Conservation (phyloP, 92 coral and sea anemone genomes). For the Epizoanthus illoricatus region DNA sequence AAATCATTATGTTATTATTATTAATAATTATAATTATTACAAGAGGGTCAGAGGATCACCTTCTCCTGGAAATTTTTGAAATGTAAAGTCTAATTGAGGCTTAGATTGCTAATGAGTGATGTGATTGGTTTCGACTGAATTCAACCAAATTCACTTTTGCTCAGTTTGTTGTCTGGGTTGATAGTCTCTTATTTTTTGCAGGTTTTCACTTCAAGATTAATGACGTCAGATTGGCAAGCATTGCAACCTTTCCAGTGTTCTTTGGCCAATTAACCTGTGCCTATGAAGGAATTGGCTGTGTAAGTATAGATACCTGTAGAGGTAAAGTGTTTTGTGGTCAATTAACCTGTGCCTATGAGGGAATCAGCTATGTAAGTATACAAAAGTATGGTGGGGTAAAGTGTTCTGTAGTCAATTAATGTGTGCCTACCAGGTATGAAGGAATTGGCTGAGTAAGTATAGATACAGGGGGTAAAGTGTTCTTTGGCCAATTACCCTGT, state of each 20-base stretch:
- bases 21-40: no score
- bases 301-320: no score
- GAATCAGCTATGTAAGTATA: slow-evolving; percentile 90
- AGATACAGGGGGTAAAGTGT: no score
- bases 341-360: slow-evolving; percentile 92
- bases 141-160: background rate
- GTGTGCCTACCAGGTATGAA: slow-evolving; percentile 94
- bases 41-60: no score
- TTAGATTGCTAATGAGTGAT: no score
- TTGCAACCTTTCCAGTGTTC: slow-evolving; percentile 89
- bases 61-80: no score
- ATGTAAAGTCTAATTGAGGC: no score
- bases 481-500: slow-evolving; percentile 94
- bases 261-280: slow-evolving; percentile 97
- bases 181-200: slow-evolving; percentile 20
- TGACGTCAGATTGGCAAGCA: slow-evolving; percentile 57
- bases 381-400: no score
- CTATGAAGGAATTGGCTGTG: slow-evolving; percentile 96
- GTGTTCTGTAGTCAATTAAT: slow-evolving; percentile 93
- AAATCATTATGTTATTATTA: no score
- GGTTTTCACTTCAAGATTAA: slow-evolving; percentile 82
- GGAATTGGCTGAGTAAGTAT: slow-evolving; percentile 99
- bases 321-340: slow-evolving; percentile 96
- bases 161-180: background rate
- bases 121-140: no score